Conservation (phyloP, 2,113 vertebrate genomes). For the Cyanistes caeruleus region DNA sequence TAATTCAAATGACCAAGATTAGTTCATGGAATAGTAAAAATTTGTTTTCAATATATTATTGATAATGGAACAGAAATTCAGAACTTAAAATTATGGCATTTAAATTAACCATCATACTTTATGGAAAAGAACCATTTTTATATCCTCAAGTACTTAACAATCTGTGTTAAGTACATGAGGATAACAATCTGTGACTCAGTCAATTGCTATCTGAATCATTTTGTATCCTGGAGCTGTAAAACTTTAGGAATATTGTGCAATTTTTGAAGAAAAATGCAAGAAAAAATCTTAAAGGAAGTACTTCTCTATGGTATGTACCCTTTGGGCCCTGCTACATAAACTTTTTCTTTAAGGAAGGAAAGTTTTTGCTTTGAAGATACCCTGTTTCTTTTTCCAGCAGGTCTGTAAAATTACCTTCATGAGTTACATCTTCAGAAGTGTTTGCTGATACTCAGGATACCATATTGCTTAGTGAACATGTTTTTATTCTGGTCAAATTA, state of each 20-base stretch:
- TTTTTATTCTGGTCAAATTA: neutral
- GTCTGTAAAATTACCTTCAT: neutral
- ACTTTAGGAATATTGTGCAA: neutral
- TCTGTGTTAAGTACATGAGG: neutral
- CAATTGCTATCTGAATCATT: slow-evolving; percentile 21
- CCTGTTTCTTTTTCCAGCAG: neutral
- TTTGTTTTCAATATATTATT: neutral
- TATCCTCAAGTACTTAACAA: neutral
- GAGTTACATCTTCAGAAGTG: neutral
- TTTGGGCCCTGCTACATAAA: neutral
- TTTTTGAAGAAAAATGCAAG: neutral
- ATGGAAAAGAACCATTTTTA: neutral
- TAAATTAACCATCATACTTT: neutral
- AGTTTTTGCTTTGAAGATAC: neutral
- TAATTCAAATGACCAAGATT: neutral
- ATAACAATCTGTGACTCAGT: neutral
- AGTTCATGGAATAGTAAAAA: neutral
- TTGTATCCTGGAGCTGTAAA: neutral
- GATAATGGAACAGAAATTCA: neutral
- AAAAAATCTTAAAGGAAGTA: neutral
- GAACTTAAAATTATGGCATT: neutral
- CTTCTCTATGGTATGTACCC: neutral
- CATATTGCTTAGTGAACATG: neutral
- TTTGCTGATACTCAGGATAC: neutral
- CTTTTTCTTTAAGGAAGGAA: neutral